Evolutionary conservation across 2,888 invertebrate species (phyloP).

Genomic region (Synergus umbraculus): DNA sequence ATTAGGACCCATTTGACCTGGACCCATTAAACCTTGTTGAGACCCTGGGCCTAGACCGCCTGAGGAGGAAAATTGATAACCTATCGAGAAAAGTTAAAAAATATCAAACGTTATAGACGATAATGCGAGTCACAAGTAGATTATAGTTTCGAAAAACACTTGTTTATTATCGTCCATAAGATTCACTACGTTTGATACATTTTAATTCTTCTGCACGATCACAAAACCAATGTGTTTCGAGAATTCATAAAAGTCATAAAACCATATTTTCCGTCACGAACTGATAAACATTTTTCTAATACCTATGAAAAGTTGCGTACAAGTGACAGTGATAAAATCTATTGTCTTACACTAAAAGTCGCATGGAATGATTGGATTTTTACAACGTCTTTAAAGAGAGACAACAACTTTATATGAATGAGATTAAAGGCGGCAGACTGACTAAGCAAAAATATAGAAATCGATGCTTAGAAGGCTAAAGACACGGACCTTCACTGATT

Average conservation of each 20-base stretch:
- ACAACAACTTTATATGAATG: not conserved
- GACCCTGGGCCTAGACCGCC: constrained; percentile 28
- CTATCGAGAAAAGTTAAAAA: constrained; percentile 31
- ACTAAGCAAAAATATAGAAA: constrained; percentile 19
- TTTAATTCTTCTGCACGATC: constrained; percentile 22
- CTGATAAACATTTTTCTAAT: constrained; percentile 18
- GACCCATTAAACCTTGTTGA: constrained; percentile 41
- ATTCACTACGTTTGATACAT: constrained; percentile 16
- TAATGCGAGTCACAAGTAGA: constrained; percentile 2
- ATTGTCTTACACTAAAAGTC: not conserved
- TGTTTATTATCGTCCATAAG: constrained; percentile 38
- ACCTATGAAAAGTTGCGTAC: not conserved
- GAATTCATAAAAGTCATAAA: not conserved
- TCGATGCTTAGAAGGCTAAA: not conserved
- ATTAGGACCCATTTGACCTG: constrained; percentile 66
- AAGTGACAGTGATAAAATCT: not conserved
- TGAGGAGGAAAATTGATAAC: constrained; percentile 40
- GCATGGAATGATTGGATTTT: not conserved
- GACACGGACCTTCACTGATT: not conserved
- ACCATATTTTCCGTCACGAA: not conserved
- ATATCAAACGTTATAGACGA: constrained; percentile 40
- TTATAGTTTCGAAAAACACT: not conserved
- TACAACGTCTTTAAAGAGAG: not conserved
- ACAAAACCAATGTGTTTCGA: constrained; percentile 4
- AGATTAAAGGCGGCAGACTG: not conserved